A percentile compares a stretch with the other conserved stretches of the same genome.
phyloP scores from a whole-genome alignment of 2,888 invertebrate genomes.

The Aleiodes alternator region DNA sequence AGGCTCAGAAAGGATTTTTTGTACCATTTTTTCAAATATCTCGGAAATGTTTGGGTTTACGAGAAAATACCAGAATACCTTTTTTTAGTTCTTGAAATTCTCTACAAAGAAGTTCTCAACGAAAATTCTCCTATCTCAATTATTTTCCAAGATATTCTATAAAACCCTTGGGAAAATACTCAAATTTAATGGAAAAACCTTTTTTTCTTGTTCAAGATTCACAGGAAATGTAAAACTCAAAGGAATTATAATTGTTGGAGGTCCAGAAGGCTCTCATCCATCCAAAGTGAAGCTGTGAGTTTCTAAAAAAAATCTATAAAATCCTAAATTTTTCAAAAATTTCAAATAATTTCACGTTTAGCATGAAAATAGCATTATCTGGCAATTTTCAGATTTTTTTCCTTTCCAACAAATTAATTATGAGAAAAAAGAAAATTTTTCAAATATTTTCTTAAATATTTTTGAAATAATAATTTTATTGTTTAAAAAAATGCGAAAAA shows the following conservation, averaged over 20 bases:
- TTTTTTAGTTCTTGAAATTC: too few relatives aligned
- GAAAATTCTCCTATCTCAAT: conserved; percentile 19
- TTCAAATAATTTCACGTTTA: conserved; percentile 16
- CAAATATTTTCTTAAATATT: too few relatives aligned
- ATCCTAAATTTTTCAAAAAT: background rate
- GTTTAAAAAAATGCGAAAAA: too few relatives aligned
- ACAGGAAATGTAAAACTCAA: conserved; percentile 96
- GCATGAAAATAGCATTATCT: background rate
- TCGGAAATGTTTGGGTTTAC: too few relatives aligned
- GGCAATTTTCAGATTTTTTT: too few relatives aligned
- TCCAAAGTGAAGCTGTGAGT: conserved; percentile 90
- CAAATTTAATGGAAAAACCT: conserved; percentile 20
- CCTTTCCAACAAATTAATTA: too few relatives aligned
- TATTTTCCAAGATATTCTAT: background rate
- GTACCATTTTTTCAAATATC: too few relatives aligned
- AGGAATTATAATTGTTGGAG: conserved; percentile 94
- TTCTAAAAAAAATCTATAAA: background rate
- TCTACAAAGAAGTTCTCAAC: too few relatives aligned
- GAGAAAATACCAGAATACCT: too few relatives aligned
- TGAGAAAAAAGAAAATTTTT: too few relatives aligned
- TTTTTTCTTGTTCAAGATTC: conserved; percentile 78
- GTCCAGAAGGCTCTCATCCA: conserved; percentile 91
- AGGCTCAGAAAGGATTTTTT: too few relatives aligned
- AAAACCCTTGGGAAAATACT: background rate
- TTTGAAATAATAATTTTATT: too few relatives aligned